Evolutionary conservation across 2,113 vertebrate species (phyloP).

Genomic region (Myiozetetes cayanensis): DNA sequence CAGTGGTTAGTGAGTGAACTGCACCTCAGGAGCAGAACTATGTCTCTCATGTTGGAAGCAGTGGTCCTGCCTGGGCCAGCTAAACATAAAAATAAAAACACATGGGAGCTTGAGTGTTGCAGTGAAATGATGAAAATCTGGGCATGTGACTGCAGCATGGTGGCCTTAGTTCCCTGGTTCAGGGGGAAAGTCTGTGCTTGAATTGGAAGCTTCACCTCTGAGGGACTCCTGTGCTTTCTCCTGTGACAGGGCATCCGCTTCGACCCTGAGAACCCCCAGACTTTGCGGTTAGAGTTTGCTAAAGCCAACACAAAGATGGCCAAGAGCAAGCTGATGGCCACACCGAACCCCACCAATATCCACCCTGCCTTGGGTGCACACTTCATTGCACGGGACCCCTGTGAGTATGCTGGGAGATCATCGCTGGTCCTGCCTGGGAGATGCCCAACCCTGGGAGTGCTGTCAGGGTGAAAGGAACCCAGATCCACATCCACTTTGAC

Average conservation of each 20-base stretch:
- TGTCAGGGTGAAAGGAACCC: neutral
- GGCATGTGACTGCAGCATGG: neutral
- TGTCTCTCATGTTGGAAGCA: neutral
- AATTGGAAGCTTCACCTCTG: neutral
- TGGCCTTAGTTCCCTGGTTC: neutral
- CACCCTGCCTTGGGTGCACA: constrained; percentile 97
- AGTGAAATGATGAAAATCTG: neutral
- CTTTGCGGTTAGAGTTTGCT: constrained; percentile 97
- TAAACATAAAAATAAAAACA: neutral
- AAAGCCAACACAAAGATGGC: constrained; percentile 99
- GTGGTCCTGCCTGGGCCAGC: neutral
- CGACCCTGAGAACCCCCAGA: constrained; percentile 98
- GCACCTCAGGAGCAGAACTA: neutral
- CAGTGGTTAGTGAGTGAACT: neutral
- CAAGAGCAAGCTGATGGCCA: constrained; percentile 99
- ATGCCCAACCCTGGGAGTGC: neutral
- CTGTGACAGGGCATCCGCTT: constrained; percentile 91
- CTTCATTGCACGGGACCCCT: constrained; percentile 98
- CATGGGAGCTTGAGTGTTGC: neutral
- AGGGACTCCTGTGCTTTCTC: neutral
- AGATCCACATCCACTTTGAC: neutral
- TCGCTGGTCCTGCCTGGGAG: neutral
- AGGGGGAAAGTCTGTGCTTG: neutral
- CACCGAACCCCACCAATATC: constrained; percentile 94
- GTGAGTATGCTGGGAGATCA: constrained; percentile 78